Conservation (phyloP, 2,888 invertebrate species). For the Muschampia plurimacula region DNA sequence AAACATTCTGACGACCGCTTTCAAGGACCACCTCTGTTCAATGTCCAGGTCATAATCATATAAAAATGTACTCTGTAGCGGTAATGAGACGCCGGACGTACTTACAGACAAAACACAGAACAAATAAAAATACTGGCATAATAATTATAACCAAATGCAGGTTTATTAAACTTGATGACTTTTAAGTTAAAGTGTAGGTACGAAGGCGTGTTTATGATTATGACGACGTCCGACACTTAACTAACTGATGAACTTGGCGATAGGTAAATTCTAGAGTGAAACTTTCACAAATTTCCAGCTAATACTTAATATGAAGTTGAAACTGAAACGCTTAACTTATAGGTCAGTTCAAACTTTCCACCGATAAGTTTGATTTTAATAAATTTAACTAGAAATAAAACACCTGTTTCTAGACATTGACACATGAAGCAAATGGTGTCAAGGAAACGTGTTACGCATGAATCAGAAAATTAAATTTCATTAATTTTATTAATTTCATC, state of each 20-base stretch:
- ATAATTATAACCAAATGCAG: neutral
- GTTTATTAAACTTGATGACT: constrained; percentile 5
- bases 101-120: constrained; percentile 1
- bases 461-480: too few species aligned
- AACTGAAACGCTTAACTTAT: neutral
- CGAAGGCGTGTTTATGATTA: constrained; percentile 59
- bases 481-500: too few species aligned
- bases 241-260: constrained; percentile 66
- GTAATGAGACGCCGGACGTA: constrained; percentile 4
- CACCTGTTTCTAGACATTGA: neutral
- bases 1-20: constrained; percentile 58
- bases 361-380: too few species aligned
- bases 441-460: neutral
- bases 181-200: constrained; percentile 58
- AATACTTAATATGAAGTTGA: neutral
- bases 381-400: neutral
- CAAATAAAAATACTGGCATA: neutral
- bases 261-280: constrained; percentile 52
- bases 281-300: constrained; percentile 10
- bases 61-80: neutral
- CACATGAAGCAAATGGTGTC: neutral
- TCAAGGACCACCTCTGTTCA: constrained; percentile 29
- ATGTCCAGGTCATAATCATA: neutral
- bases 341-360: neutral
- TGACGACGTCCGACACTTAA: constrained; percentile 52